phyloP scores from a whole-genome alignment of 2,797 vertebrate species.

The Heterohyrax brucei region DNA sequence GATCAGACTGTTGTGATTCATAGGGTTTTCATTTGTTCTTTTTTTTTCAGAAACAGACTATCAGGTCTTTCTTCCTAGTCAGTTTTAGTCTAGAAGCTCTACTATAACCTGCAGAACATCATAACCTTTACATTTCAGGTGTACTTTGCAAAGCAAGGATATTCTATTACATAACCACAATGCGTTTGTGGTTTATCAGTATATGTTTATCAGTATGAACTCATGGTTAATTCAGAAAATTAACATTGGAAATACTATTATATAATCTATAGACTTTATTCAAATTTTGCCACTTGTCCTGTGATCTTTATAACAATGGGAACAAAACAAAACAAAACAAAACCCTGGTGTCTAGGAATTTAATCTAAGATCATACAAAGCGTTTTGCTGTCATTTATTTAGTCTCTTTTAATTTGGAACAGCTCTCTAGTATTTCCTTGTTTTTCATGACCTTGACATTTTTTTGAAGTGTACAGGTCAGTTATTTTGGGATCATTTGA shows the following conservation, averaged over 20 bases:
- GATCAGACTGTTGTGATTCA: background rate
- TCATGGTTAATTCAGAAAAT: background rate
- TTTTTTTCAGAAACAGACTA: background rate
- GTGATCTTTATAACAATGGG: background rate
- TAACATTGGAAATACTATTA: background rate
- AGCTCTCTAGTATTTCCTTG: conserved; percentile 2
- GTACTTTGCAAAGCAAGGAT: conserved; percentile 22
- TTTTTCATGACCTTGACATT: conserved; percentile 60
- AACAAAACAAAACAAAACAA: background rate
- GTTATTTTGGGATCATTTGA: conserved; percentile 83
- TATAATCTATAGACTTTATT: conserved; percentile 33
- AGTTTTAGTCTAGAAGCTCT: too few relatives aligned
- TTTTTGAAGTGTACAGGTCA: conserved; percentile 70
- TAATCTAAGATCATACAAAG: background rate
- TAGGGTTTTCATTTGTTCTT: background rate
- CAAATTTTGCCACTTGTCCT: background rate
- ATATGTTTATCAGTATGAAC: too few relatives aligned
- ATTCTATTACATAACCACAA: conserved; percentile 8
- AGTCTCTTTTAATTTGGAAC: conserved; percentile 63
- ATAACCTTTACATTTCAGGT: background rate
- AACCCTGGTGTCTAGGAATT: conserved; percentile 47
- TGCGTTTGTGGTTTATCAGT: too few relatives aligned
- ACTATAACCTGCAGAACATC: too few relatives aligned
- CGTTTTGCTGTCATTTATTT: conserved; percentile 52
- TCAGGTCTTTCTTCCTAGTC: background rate